Conservation (phyloP, 2,888 invertebrate genomes). For the Trypoxylon attenuatum region DNA sequence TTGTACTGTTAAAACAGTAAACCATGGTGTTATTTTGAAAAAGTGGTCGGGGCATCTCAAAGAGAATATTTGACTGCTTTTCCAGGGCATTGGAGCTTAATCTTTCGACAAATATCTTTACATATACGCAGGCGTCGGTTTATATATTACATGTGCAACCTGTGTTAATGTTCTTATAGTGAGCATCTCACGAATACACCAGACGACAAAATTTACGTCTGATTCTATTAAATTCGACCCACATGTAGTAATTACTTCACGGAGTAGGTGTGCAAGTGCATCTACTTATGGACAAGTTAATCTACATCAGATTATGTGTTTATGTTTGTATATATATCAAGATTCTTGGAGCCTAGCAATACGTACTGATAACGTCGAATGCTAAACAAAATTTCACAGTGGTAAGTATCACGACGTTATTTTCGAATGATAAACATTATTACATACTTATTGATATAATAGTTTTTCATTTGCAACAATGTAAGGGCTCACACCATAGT, state of each 20-base stretch:
- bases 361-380: constrained; percentile 4
- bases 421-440: no score
- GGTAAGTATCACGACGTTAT: no score
- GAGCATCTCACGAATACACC: constrained; percentile 21
- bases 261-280: constrained; percentile 8
- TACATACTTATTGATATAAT: not conserved
- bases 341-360: constrained; percentile 23
- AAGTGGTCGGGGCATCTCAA: constrained; percentile 10
- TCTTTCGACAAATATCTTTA: constrained; percentile 28
- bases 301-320: constrained; percentile 33
- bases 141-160: constrained; percentile 49
- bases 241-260: constrained; percentile 7
- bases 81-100: constrained; percentile 5
- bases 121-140: constrained; percentile 45
- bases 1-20: constrained; percentile 39
- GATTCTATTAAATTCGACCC: constrained; percentile 7
- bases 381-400: not conserved
- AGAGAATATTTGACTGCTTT: constrained; percentile 11
- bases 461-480: not conserved
- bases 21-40: constrained; percentile 22
- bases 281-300: constrained; percentile 16
- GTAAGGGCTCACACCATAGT: no score
- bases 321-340: constrained; percentile 23
- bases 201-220: constrained; percentile 14
- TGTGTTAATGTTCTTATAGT: constrained; percentile 35